phyloP scores from a whole-genome alignment of 2,888 invertebrate species.

The Bugula neritina region DNA sequence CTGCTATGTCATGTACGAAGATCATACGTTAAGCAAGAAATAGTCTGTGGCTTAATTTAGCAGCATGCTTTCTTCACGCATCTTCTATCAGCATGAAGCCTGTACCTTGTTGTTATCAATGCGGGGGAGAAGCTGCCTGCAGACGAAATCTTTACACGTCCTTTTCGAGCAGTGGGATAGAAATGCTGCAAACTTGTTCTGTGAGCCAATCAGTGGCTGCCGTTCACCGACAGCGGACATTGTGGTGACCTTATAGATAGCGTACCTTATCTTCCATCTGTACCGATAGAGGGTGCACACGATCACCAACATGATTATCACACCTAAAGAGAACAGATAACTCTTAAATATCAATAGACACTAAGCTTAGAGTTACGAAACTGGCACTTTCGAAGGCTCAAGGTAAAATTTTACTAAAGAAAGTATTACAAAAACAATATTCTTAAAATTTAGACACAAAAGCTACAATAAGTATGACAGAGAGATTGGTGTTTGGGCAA shows the following conservation, averaged over 20 bases:
- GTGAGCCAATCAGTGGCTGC: neutral
- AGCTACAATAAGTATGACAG: too few species aligned
- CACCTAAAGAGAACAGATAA: slow-evolving; percentile 3
- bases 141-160: neutral
- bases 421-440: too few species aligned
- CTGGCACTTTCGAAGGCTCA: too few species aligned
- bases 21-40: too few species aligned
- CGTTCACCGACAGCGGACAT: neutral
- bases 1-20: too few species aligned
- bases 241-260: slow-evolving; percentile 23
- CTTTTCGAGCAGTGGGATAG: neutral
- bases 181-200: neutral
- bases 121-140: neutral
- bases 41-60: too few species aligned
- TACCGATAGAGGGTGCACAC: slow-evolving; percentile 27
- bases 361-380: too few species aligned
- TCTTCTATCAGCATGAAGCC: too few species aligned
- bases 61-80: too few species aligned
- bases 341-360: too few species aligned
- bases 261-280: slow-evolving; percentile 30
- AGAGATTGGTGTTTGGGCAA: too few species aligned
- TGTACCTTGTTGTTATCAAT: neutral
- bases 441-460: too few species aligned
- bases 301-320: slow-evolving; percentile 30
- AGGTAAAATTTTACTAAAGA: neutral